Conservation (phyloP, 2,888 invertebrate genomes). For the Pedicia rivosa region DNA sequence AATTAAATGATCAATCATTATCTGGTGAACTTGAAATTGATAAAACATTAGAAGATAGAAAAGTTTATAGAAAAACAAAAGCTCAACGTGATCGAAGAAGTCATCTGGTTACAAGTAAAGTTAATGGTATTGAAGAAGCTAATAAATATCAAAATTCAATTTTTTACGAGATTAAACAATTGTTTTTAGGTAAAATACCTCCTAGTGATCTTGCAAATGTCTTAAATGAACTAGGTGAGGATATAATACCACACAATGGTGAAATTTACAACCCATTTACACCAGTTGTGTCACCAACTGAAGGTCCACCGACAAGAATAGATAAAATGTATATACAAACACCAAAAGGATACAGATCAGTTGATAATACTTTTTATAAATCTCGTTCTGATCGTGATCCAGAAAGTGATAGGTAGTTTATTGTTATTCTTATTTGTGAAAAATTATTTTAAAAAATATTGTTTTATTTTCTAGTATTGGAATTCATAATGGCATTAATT, state of each 20-base stretch:
- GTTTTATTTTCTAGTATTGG: background rate
- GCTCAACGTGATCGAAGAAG: conserved; percentile 30
- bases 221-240: conserved; percentile 30
- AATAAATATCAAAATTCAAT: background rate
- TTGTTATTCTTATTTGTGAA: background rate
- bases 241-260: conserved; percentile 28
- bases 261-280: conserved; percentile 33
- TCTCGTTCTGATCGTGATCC: conserved; percentile 22
- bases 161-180: background rate
- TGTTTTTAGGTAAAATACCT: conserved; percentile 24
- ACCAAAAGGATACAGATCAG: conserved; percentile 31
- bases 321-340: conserved; percentile 33
- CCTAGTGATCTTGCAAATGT: conserved; percentile 27
- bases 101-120: conserved; percentile 25
- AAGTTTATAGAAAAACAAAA: conserved; percentile 30
- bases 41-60: conserved; percentile 28
- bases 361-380: conserved; percentile 30
- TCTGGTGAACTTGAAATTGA: conserved; percentile 31
- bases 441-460: background rate
- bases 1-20: conserved; percentile 30
- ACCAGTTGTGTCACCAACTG: conserved; percentile 31
- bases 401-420: conserved; percentile 17
- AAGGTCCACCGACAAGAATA: conserved; percentile 28
- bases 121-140: conserved; percentile 12
- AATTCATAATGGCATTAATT: conserved; percentile 23